Evolutionary conservation across 2,888 invertebrate species (phyloP).

Genomic region (Pherbina coryleti): DNA sequence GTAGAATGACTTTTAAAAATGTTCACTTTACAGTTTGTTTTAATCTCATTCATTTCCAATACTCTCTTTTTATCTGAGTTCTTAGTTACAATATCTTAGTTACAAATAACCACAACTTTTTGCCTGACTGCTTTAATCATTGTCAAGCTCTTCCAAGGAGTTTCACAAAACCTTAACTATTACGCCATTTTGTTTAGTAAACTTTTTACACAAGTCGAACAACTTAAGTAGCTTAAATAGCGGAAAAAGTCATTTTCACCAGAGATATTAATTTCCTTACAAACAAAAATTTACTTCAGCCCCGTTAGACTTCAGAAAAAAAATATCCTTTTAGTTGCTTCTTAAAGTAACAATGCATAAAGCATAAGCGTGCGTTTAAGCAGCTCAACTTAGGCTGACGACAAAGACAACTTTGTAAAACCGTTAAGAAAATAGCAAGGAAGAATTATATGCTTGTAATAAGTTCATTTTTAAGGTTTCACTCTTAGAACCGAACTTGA

Average conservation of each 20-base stretch:
- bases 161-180: background rate
- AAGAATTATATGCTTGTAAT: background rate
- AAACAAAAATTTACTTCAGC: too few species aligned
- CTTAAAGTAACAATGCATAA: background rate
- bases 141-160: background rate
- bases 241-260: background rate
- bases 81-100: too few species aligned
- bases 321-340: background rate
- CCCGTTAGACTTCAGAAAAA: too few species aligned
- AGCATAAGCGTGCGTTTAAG: background rate
- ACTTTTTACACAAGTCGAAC: conserved; percentile 14
- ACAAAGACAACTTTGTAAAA: background rate
- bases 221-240: conserved; percentile 12
- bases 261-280: background rate
- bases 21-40: too few species aligned
- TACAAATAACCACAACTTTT: too few species aligned
- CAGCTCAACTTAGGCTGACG: background rate
- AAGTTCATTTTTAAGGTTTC: conserved; percentile 1
- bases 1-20: too few species aligned
- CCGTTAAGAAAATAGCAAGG: background rate
- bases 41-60: too few species aligned
- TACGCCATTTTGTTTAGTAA: conserved; percentile 31
- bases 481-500: too few species aligned
- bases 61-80: too few species aligned
- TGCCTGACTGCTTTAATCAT: background rate